Evolutionary conservation across 1,140 invertebrate genomes (phyloP), one percentile per base, ranked within the genome.

Genomic region (Drosophila miranda): DNA sequence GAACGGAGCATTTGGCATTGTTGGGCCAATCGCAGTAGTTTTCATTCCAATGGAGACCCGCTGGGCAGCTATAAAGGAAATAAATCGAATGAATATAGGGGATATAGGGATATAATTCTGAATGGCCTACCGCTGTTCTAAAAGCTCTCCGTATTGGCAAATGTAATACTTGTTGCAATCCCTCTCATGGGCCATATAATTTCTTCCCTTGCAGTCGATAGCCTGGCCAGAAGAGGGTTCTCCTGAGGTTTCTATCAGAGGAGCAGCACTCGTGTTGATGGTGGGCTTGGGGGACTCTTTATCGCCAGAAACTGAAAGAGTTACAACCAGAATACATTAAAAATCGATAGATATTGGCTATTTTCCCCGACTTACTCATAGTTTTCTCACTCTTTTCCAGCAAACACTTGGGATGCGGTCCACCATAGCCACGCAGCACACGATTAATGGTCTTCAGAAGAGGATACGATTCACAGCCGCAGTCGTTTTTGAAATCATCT

Each of bases 141-240:
- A 91, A 2, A 95, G 92, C 28, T 81, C 60, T 28, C 95, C 95
- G 77, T 95, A 94, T 41, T 96, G 93, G 82, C 96, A 98, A 0
- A 95, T 90, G 55, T 95, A 96, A 79, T 97, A 98, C 77, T 96
- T 96, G 38, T 92, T 93, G 83, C 96, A 97, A 74, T 97, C 95
- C 0, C 78, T 87, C 4, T 93, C 91, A 80, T 96, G 94, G 0
- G 93, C 84, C 53, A 92, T 90, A 80, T 95, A 96, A 14, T 93
- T 90, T 62, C 92, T 92, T 19, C 93, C 93, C 2, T 91, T 87
- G 76, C 95, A 96, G n/a, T 92, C 89, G 0, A 91, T 72, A 11
- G 90, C 80, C 4, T 91, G 58, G 0, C 8, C 90, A 60, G 91
- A 16, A 43, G 69, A 66, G 0, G 60, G 41, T 5, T 38, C 28